phyloP scores from a whole-genome alignment of 2,113 vertebrate species.

The Leptocoma aspasia region DNA sequence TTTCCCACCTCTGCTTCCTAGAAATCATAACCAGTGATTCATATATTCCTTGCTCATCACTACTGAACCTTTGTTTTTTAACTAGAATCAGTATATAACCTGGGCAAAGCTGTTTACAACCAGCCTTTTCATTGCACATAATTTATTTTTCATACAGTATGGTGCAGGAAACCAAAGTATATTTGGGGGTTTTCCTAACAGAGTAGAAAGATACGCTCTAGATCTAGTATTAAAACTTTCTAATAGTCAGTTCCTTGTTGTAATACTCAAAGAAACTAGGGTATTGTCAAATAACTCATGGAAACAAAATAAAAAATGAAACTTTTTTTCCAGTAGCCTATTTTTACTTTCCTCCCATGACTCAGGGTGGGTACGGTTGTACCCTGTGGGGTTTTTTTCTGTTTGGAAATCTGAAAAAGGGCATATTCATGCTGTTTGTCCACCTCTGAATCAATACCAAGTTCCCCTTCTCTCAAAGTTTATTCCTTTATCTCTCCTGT shows the following conservation, averaged over 20 bases:
- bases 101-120: background rate
- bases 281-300: background rate
- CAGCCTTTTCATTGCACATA: background rate
- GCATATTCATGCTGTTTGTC: background rate
- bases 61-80: background rate
- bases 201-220: background rate
- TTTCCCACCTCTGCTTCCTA: background rate
- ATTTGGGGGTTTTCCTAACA: background rate
- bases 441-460: background rate
- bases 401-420: background rate
- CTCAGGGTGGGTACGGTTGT: background rate
- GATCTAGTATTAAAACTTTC: background rate
- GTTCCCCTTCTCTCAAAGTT: background rate
- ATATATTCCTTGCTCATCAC: background rate
- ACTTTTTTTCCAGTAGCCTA: background rate
- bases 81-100: background rate
- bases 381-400: background rate
- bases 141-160: background rate
- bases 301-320: background rate
- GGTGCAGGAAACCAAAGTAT: background rate
- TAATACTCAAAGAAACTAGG: background rate
- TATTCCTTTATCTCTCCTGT: background rate
- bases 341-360: background rate
- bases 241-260: background rate
- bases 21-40: background rate